A percentile compares a stretch with the other conserved stretches of the same genome.
Conservation (phyloP, 1,140 invertebrate genomes). For the Drosophila kikkawai region DNA sequence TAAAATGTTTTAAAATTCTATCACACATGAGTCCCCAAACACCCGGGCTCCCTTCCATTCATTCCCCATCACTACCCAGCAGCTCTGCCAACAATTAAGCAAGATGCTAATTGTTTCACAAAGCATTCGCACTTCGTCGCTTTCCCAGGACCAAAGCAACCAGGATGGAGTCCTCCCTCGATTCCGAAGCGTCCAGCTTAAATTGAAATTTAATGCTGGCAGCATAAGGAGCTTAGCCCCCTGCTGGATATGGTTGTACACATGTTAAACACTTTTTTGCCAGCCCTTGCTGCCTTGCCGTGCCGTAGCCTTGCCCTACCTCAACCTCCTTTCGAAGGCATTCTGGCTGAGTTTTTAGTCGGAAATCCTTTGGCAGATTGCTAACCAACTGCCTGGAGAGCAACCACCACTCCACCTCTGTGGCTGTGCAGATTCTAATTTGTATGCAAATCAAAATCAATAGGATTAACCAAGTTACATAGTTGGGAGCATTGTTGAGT, state of each 20-base stretch:
- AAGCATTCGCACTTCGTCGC: constrained; percentile 80
- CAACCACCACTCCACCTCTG: background rate
- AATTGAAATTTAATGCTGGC: constrained; percentile 79
- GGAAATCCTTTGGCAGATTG: constrained; percentile 70
- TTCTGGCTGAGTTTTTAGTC: constrained; percentile 54
- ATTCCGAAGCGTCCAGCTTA: constrained; percentile 61
- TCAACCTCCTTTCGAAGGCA: constrained; percentile 14
- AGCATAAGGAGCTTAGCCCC: constrained; percentile 58
- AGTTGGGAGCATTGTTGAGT: constrained; percentile 54
- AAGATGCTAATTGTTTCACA: constrained; percentile 79
- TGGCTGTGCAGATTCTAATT: constrained; percentile 68
- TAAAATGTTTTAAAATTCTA: constrained; percentile 73
- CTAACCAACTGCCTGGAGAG: constrained; percentile 33
- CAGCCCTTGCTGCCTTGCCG: constrained; percentile 14
- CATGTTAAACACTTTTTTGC: constrained; percentile 79
- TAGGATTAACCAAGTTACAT: constrained; percentile 80
- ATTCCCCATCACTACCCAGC: constrained; percentile 1
- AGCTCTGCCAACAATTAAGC: constrained; percentile 64
- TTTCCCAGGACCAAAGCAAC: constrained; percentile 48
- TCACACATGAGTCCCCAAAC: constrained; percentile 30
- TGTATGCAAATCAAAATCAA: constrained; percentile 83
- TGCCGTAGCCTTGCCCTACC: background rate
- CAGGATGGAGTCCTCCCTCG: background rate
- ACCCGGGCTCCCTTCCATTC: background rate
- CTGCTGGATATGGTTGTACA: constrained; percentile 66